These are phyloP conservation scores for Anastrepha obliqua DNA, from an alignment of 1,140 invertebrate genomes.

Conservation along the genomic window DNA sequence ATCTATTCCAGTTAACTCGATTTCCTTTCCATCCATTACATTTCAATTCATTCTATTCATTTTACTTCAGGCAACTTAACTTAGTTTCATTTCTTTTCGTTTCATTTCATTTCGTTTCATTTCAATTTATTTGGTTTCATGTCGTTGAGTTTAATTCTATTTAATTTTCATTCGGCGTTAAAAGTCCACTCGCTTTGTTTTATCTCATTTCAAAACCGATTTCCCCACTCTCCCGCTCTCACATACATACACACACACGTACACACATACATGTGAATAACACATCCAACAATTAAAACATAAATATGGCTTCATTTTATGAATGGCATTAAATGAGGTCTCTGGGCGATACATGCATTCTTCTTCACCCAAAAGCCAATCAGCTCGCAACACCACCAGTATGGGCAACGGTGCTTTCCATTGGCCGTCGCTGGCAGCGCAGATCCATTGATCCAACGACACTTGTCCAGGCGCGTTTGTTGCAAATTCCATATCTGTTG, in stretches of 20 bases:
- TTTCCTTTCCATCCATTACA: neutral
- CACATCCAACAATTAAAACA: neutral
- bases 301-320: neutral
- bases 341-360: neutral
- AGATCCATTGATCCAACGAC: neutral
- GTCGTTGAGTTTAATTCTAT: too few species aligned
- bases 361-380: neutral
- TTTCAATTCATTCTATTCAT: neutral
- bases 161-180: too few species aligned
- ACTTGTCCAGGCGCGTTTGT: neutral
- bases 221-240: too few species aligned
- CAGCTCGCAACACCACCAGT: neutral
- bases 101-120: neutral
- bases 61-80: neutral
- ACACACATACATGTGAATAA: neutral
- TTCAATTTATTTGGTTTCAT: neutral
- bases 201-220: too few species aligned
- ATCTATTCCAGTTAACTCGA: too few species aligned
- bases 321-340: neutral
- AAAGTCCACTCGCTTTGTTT: too few species aligned
- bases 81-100: too few species aligned
- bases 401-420: neutral
- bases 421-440: neutral
- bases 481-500: neutral
- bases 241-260: too few species aligned